Evolutionary conservation across 2,113 vertebrate genomes (phyloP), one percentile per base, ranked within the genome.

Genomic region (Poeciliopsis turrubarensis): DNA sequence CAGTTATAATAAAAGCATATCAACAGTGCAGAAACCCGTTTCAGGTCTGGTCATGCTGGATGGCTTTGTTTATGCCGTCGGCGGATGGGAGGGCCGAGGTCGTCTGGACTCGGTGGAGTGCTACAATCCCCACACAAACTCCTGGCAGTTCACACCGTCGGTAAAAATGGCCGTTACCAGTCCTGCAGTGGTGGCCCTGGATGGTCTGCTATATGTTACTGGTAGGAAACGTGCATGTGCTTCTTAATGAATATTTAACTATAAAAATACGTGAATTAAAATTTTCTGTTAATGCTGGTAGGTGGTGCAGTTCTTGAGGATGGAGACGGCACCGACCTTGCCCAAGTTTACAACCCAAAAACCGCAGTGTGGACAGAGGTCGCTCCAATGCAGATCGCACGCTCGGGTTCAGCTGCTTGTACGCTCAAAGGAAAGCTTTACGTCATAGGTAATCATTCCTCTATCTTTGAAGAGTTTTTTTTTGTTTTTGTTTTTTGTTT

Each of bases 161-260:
- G 94, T 95, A 57, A 94, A 95, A 82, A 94, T 95, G 94, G 94
- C 94, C 0, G 94, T 95, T 71, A 95, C 95, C 11, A 95, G 95
- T 81, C 95, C 95, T 14, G 94, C 95, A 15, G 95, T 95, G 61
- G 95, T 95, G 44, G 90, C 94, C 8, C 79, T 95, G 34, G 93
- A 95, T 11, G 94, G 95, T 29, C 81, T 95, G 27, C 92, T 95
- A n/a, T 95, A 95, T 9, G 95, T 95, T 62, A 95, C 95, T 44
- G 95, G 95, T 95, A 89, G 26, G 61, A 69, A 78, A 65, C 19
- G 0, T 0, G 14, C 27, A 63, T 10, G 6, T 0, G 60, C 57
- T 54, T 26, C 7, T 54, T 44, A 14, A 44, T 5, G 0, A 9
- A 37, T 27, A 12, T 9, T 39, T 25, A 54, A n/a, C 9, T n/a